Evolutionary conservation across 2,888 invertebrate species (phyloP), one percentile per base, ranked within the genome.

Genomic region (Nematopogon swammerdamellus): DNA sequence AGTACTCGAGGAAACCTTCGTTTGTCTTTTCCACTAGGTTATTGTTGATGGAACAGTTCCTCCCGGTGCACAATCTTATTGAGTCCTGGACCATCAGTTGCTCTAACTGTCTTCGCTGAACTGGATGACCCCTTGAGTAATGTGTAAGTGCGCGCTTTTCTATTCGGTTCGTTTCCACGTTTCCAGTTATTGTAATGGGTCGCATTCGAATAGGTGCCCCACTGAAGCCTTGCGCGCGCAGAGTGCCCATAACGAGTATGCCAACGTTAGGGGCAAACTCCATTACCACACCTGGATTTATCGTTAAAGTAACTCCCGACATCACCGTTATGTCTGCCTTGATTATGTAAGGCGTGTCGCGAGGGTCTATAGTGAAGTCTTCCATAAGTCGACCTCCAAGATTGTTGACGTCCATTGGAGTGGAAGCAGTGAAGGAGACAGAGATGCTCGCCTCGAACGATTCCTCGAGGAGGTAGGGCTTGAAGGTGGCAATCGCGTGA

Each of bases 211-310:
- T 93, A 58, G 90, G 89, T 18, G 85, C 81, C 45, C 86, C 88
- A 48, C 81, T 81, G 48, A 82, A 85, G 0, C 98, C 99, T 53
- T 87, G 79, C 1, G 97, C 97, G 55, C 86, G 83, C 18, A 99
- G 74, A 1, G 89, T 89, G 1, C 99, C 99, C 59, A 99, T 82
- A 1, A 98, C 96, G 19, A 98, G 75, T 53, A 98, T 94, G 0
- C 98, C 97, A 48, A 99, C 92, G 70, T 95, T 96, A 0, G 98
- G 94, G 42, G 90, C 90, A 66, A 99, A 97, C 70, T 97, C 95
- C 68, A 99, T 77, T 8, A 89, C 84, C 0, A 95, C 95, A 5
- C 96, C 97, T 2, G 95, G 89, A 56, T 88, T 85, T 50, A 99
- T 93, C 0, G 87, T 88, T 30, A 99, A 69, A 0, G 89, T 92